Evolutionary conservation across 2,888 invertebrate species (phyloP), one percentile per base, ranked within the genome.

Genomic region (Brachyopa scutellaris): DNA sequence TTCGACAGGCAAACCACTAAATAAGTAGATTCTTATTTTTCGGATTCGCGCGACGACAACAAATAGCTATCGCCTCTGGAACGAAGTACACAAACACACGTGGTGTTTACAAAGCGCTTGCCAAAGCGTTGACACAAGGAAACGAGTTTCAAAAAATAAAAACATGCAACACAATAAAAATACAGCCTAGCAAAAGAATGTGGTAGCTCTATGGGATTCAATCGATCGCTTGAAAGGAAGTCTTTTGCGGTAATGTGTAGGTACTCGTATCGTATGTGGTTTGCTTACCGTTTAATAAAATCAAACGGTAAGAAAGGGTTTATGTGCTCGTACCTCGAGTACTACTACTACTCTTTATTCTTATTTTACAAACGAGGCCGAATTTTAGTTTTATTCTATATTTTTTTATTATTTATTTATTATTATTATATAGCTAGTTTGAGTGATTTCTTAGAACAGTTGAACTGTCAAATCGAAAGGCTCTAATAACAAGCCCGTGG

Each of bases 11-110:
- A 42, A 59, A 69, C 80, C 74, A 74, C 80, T 74, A 80, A 80
- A 76, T 80, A 80, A 80, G 80, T 69, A 76, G 80, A 80, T 80
- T 80, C 69, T 80, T 80, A 76, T 74, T 70, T 78, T 70, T 74
- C 51, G 76, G 69, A 78, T 74, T 80, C 80, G 80, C 80, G 80
- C 80, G 80, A 80, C 74, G 80, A 80, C 80, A 80, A 80, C 69
- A 80, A 80, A 80, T 80, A 80, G 80, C 69, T 76, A 80, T 80
- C 80, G 80, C 80, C 80, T 80, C 79, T 74, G 74, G 57, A 40
- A 6, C 26, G 67, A 36, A 42, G 55, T 23, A 66, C 61, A 72
- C 38, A 33, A 23, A 64, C 49, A 49, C 29, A 51, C 49, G 3
- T 26, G 26, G 26, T 26, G 3, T 3, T 26, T 47, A 21, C 23